Conservation (phyloP, 1,140 invertebrate species). For the Dendroctonus ponderosae region DNA sequence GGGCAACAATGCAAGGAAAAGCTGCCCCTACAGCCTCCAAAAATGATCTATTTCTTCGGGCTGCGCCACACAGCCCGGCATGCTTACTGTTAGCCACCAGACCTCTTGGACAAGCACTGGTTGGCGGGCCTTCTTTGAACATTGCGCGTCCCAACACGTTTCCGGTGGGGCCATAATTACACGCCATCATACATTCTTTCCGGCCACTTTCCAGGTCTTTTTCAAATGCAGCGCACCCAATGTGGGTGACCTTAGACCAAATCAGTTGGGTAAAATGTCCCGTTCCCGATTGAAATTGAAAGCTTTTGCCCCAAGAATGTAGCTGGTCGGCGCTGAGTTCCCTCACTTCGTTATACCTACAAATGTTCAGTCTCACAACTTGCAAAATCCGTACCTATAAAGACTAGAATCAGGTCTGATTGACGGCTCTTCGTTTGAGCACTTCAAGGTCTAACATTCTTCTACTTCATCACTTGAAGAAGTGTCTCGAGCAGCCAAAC, state of each 20-base stretch:
- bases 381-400: too few relatives aligned
- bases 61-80: slow-evolving; percentile 10
- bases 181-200: slow-evolving; percentile 16
- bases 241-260: slow-evolving; percentile 24
- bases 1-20: too few relatives aligned
- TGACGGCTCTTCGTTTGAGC: too few relatives aligned
- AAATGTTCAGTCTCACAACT: not conserved
- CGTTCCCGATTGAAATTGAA: not conserved
- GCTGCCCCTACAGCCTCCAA: too few relatives aligned
- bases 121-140: slow-evolving; percentile 11
- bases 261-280: slow-evolving; percentile 31
- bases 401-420: not conserved
- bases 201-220: slow-evolving; percentile 3
- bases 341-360: slow-evolving; percentile 11
- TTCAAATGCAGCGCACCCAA: slow-evolving; percentile 27
- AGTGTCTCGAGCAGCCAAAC: too few relatives aligned
- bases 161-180: slow-evolving; percentile 36
- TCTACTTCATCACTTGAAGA: too few relatives aligned
- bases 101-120: slow-evolving; percentile 11
- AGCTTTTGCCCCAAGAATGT: not conserved
- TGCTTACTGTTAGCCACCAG: not conserved
- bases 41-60: not conserved
- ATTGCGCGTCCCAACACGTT: slow-evolving; percentile 20
- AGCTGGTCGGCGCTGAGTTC: not conserved
- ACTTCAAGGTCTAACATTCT: too few relatives aligned